Percentiles rank a stretch among this genome's conserved stretches.
phyloP scores from a whole-genome alignment of 1,140 invertebrate genomes.

The Drosophila gunungcola region DNA sequence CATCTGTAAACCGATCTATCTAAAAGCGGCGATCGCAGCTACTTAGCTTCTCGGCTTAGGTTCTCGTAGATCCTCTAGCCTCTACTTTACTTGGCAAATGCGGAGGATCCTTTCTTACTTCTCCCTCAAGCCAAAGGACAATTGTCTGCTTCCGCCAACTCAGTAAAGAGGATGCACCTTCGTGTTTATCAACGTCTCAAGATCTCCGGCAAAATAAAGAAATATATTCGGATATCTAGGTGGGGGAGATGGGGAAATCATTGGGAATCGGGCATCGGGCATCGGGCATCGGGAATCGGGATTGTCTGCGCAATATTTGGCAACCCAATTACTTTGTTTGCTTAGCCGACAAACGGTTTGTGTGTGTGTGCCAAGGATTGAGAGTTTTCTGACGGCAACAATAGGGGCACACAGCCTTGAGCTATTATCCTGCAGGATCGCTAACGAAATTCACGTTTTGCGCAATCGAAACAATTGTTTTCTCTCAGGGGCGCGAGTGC shows the following conservation, averaged over 20 bases:
- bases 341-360: slow-evolving; percentile 74
- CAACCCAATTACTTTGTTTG: slow-evolving; percentile 77
- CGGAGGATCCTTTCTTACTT: background rate
- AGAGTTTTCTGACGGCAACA: slow-evolving; percentile 29
- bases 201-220: slow-evolving; percentile 10
- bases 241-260: background rate
- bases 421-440: slow-evolving; percentile 70
- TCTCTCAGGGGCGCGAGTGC: slow-evolving; percentile 15
- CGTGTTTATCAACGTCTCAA: slow-evolving; percentile 5
- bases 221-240: background rate
- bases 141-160: slow-evolving; percentile 55
- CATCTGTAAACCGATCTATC: slow-evolving; percentile 11
- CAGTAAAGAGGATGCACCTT: slow-evolving; percentile 41
- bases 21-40: slow-evolving; percentile 43
- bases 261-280: slow-evolving; percentile 10
- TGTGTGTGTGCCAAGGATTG: slow-evolving; percentile 44
- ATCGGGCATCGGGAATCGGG: slow-evolving; percentile 7
- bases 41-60: slow-evolving; percentile 74
- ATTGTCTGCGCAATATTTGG: slow-evolving; percentile 70
- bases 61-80: slow-evolving; percentile 29
- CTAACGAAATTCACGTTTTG: slow-evolving; percentile 54
- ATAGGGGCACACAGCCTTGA: slow-evolving; percentile 78
- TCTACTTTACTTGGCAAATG: background rate
- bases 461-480: slow-evolving; percentile 77
- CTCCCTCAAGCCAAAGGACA: slow-evolving; percentile 1